These are phyloP conservation scores for Steinernema khuongi DNA, from an alignment of 1,140 invertebrate genomes.

Conservation along the genomic window DNA sequence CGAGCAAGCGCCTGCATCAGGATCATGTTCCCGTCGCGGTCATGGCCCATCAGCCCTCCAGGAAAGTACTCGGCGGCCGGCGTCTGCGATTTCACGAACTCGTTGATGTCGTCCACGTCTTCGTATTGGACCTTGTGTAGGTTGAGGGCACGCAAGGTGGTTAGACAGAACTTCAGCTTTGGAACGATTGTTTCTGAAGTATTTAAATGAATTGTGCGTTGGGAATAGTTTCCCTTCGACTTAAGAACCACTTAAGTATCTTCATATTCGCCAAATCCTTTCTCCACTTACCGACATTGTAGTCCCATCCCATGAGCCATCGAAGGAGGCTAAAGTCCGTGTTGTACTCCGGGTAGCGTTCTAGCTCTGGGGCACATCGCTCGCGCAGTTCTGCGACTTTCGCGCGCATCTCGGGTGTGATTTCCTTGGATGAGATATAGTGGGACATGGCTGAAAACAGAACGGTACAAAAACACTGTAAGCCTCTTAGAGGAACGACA, in stretches of 20 bases:
- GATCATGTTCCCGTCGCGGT: slow-evolving; percentile 19
- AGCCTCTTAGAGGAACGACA: background rate
- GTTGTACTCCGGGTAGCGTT: slow-evolving; percentile 32
- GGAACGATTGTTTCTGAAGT: slow-evolving; percentile 27
- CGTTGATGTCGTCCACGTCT: slow-evolving; percentile 27
- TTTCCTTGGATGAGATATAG: slow-evolving; percentile 19
- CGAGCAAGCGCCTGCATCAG: slow-evolving; percentile 23
- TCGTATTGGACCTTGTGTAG: slow-evolving; percentile 23
- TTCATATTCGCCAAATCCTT: background rate
- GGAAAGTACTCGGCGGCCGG: slow-evolving; percentile 31
- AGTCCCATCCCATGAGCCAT: slow-evolving; percentile 40
- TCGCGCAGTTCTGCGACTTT: slow-evolving; percentile 31
- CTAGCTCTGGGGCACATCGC: slow-evolving; percentile 14
- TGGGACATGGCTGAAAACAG: slow-evolving; percentile 15
- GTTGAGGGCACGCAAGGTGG: slow-evolving; percentile 23
- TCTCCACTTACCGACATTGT: slow-evolving; percentile 32
- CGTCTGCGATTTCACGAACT: slow-evolving; percentile 19
- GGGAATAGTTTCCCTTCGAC: background rate
- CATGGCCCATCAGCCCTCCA: slow-evolving; percentile 25
- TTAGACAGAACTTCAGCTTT: slow-evolving; percentile 23
- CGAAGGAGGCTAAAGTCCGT: slow-evolving; percentile 34
- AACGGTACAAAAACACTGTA: background rate
- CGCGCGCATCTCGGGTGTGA: slow-evolving; percentile 24
- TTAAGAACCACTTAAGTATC: too few species aligned
- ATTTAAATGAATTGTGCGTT: background rate